phyloP scores from a whole-genome alignment of 2,797 vertebrate genomes.

The Sebastes cheni region DNA sequence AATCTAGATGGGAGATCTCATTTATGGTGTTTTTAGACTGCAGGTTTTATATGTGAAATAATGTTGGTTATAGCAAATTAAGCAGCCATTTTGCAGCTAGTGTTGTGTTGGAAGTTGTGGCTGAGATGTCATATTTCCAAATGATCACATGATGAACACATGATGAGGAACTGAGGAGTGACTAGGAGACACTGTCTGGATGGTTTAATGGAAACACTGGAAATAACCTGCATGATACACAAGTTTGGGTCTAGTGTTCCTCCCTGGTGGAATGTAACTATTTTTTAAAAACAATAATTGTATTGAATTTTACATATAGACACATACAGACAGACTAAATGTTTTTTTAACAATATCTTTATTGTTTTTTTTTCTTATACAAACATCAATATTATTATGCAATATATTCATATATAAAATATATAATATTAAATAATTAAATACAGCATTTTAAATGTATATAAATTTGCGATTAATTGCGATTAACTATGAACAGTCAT shows the following conservation, averaged over 20 bases:
- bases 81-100: not conserved
- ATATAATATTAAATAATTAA: no score
- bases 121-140: conserved; percentile 24
- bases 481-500: rapidly evolving
- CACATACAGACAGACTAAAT: no score
- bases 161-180: conserved; percentile 62
- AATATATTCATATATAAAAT: no score
- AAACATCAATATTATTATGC: no score
- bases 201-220: not conserved
- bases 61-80: rapidly evolving
- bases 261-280: not conserved
- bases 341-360: no score
- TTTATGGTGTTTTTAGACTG: not conserved
- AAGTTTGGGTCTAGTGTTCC: not conserved
- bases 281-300: rapidly evolving
- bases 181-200: conserved; percentile 18
- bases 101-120: not conserved
- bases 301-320: no score
- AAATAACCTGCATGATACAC: not conserved
- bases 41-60: rapidly evolving
- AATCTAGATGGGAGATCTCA: rapidly evolving
- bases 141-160: conserved; percentile 76
- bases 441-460: no score
- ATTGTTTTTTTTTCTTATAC: no score
- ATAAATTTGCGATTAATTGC: no score